Percentiles rank a stretch among this genome's conserved stretches.
These are phyloP conservation scores for Galerucella pusilla DNA, from an alignment of 2,888 invertebrate species.

Conservation along the genomic window DNA sequence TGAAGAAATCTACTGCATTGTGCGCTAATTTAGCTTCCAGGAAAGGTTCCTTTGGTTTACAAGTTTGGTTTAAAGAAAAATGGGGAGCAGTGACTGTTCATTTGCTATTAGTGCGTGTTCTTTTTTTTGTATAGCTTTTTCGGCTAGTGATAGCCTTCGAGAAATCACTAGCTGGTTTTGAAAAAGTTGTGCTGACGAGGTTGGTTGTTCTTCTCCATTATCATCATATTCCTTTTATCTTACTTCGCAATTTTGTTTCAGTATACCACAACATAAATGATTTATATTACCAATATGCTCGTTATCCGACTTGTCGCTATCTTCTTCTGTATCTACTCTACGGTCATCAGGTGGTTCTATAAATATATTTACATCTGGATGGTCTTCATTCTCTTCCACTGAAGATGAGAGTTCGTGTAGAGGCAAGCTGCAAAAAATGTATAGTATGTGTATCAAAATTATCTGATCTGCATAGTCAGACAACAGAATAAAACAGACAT, in stretches of 20 bases:
- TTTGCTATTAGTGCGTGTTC: not conserved
- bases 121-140: constrained; percentile 1
- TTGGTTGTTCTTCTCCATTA: constrained; percentile 10
- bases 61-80: no score
- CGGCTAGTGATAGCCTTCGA: not conserved
- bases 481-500: not conserved
- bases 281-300: constrained; percentile 25
- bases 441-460: constrained; percentile 9
- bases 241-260: constrained; percentile 23
- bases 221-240: not conserved
- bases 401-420: constrained; percentile 13
- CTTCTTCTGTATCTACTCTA: constrained; percentile 11
- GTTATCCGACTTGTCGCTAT: constrained; percentile 26
- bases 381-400: constrained; percentile 19
- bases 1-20: not conserved
- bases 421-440: constrained; percentile 23
- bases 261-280: constrained; percentile 24
- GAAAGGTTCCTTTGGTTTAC: not conserved
- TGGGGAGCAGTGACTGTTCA: no score
- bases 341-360: constrained; percentile 5
- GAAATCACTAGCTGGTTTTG: not conserved
- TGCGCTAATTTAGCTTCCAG: no score
- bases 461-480: constrained; percentile 6
- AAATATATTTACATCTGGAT: constrained; percentile 14
- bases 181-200: constrained; percentile 7